phyloP scores from a whole-genome alignment of 2,888 invertebrate species.

The Phortica magna region DNA sequence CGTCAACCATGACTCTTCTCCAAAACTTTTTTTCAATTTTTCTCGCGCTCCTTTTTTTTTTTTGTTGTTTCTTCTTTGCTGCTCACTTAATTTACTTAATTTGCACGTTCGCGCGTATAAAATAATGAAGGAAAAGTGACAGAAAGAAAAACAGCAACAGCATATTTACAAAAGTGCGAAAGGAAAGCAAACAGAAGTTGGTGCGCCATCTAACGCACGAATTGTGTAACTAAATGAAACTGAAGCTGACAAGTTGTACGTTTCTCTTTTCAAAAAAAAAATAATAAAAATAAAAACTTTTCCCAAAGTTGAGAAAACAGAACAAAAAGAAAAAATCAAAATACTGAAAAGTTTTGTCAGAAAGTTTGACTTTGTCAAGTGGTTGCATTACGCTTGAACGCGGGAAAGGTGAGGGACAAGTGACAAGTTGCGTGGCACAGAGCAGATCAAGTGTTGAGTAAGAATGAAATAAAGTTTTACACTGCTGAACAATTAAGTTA shows the following conservation, averaged over 20 bases:
- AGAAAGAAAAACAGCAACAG: conserved; percentile 5
- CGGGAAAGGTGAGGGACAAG: not conserved
- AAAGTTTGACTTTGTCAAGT: not conserved
- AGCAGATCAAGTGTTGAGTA: too few relatives aligned
- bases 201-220: conserved; percentile 15
- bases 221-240: conserved; percentile 12
- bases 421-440: too few relatives aligned
- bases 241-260: not conserved
- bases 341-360: not conserved
- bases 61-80: conserved; percentile 30
- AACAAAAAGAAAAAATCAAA: not conserved
- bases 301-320: not conserved
- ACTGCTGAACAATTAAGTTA: too few relatives aligned
- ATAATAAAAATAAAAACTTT: not conserved
- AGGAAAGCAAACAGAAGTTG: not conserved
- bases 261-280: not conserved
- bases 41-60: conserved; percentile 8
- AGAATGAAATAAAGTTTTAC: too few relatives aligned
- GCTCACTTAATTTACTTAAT: conserved; percentile 50
- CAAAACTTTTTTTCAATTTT: not conserved
- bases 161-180: too few relatives aligned
- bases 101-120: conserved; percentile 50
- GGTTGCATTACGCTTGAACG: not conserved
- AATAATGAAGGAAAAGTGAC: conserved; percentile 37
- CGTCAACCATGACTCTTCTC: not conserved